Base-by-base conservation (phyloP, 2,888 invertebrate genomes). In the Andrena camellia region DNA sequence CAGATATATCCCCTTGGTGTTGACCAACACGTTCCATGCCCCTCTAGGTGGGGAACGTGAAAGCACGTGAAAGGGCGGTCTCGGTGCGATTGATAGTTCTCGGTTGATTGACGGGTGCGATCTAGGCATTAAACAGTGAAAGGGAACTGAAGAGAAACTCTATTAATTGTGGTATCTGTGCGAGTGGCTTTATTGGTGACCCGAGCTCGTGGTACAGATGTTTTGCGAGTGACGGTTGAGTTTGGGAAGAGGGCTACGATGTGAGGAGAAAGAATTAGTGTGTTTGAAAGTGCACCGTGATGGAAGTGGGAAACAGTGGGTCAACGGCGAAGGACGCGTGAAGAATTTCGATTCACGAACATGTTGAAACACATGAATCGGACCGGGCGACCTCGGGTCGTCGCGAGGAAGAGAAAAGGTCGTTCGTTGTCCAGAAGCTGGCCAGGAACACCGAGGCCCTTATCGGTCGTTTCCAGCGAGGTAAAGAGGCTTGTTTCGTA, bases 371-470 rank as follows among this genome's bases (percentile, higher is more conserved):
- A 94, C 89, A 86, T 88, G 70, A 89, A 90, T 84, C 90, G 92
- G 67, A 87, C 91, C 63, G 91, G 88, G 23, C 90, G 91, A 74
- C 86, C 90, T 77, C 92, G 92, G 78, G 88, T 91, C 81, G 85
- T 88, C 62, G 89, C 90, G 84, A 91, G 93, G 66, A 90, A 89
- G 84, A 92, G 89, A 79, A 91, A 92, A 76, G 94, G 93, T 74
- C 92, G 93, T 54, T 93, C 93, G 54, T 90, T 92, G 70, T 92
- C 93, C 52, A 92, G 91, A 86, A 94, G 94, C 85, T 94, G 94
- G 94, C 94, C 93, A 62, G 92, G 93, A 7, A 93, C 93, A 7
- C 93, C 93, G 10, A 90, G 85, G 54, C 91, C 92, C 31, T 84
- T 93, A 33, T 93, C 93, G 68, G 83, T 93, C 59, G 90, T 91